A percentile compares a stretch with the other conserved stretches of the same genome.
Evolutionary conservation across 2,888 invertebrate genomes (phyloP).

Genomic region (Taenaris catops): DNA sequence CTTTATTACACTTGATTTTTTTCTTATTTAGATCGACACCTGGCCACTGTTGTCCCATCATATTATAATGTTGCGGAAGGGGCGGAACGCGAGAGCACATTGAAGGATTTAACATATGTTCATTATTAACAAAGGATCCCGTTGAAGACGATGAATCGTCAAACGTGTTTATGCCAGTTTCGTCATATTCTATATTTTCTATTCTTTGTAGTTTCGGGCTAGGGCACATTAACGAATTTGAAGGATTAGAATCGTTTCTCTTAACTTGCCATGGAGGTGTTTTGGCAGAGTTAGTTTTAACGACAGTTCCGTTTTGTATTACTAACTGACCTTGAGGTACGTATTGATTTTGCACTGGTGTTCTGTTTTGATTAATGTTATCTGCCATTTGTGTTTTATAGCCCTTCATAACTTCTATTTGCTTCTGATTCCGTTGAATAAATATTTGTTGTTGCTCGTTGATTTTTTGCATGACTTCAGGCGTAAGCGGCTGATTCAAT

Average conservation of each 20-base stretch:
- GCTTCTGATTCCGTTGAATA: slow-evolving; percentile 76
- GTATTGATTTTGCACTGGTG: slow-evolving; percentile 48
- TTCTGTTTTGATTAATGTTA: slow-evolving; percentile 48
- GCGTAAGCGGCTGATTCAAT: slow-evolving; percentile 66
- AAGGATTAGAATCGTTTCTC: slow-evolving; percentile 43
- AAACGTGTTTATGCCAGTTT: slow-evolving; percentile 47
- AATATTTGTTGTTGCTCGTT: slow-evolving; percentile 79
- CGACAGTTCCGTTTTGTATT: slow-evolving; percentile 69
- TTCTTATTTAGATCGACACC: slow-evolving; percentile 58
- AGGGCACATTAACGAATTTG: slow-evolving; percentile 48
- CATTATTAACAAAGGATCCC: slow-evolving; percentile 50
- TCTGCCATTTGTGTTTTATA: slow-evolving; percentile 58
- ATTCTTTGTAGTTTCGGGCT: slow-evolving; percentile 52
- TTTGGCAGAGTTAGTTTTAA: slow-evolving; percentile 73
- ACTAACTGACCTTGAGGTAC: slow-evolving; percentile 61
- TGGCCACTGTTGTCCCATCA: slow-evolving; percentile 69
- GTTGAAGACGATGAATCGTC: slow-evolving; percentile 55
- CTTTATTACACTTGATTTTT: slow-evolving; percentile 80
- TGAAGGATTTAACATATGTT: slow-evolving; percentile 60
- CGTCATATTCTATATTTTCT: slow-evolving; percentile 58
- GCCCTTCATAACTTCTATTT: slow-evolving; percentile 76
- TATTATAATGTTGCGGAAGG: slow-evolving; percentile 82
- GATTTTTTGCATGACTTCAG: slow-evolving; percentile 77
- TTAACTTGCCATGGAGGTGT: slow-evolving; percentile 82
- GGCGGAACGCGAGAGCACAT: slow-evolving; percentile 86